Evolutionary conservation across 2,888 invertebrate species (phyloP).

Genomic region (Drosophila ezoana): DNA sequence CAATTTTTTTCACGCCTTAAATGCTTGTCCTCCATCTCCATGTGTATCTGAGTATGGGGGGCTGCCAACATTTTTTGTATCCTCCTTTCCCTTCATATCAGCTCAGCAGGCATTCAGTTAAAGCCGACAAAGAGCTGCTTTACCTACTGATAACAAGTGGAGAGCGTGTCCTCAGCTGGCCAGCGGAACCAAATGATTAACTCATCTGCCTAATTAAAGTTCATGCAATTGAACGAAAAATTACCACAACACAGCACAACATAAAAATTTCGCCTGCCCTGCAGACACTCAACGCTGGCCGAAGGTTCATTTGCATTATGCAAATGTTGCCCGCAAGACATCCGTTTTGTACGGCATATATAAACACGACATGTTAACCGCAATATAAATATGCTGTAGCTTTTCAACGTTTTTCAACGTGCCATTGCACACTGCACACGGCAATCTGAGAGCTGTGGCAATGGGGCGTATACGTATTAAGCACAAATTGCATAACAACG

Average conservation of each 20-base stretch:
- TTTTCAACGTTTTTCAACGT: constrained; percentile 33
- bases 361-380: constrained; percentile 69
- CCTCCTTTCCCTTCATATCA: constrained; percentile 15
- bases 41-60: constrained; percentile 18
- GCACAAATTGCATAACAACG: constrained; percentile 61
- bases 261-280: constrained; percentile 12
- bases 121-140: not conserved
- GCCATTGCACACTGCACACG: constrained; percentile 28
- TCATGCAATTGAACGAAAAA: constrained; percentile 43
- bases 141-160: constrained; percentile 16
- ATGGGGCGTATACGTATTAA: constrained; percentile 45
- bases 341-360: constrained; percentile 60
- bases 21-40: constrained; percentile 48
- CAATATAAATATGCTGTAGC: constrained; percentile 61
- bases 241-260: constrained; percentile 19
- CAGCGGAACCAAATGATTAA: constrained; percentile 30
- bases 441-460: constrained; percentile 17
- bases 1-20: constrained; percentile 65
- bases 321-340: constrained; percentile 51
- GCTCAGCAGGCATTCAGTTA: not conserved
- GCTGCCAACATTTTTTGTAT: constrained; percentile 13
- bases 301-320: constrained; percentile 67
- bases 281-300: constrained; percentile 11
- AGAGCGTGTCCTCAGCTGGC: constrained; percentile 8
- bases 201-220: constrained; percentile 58